Evolutionary conservation across 2,888 invertebrate genomes (phyloP).

Genomic region (Athalia circularis): DNA sequence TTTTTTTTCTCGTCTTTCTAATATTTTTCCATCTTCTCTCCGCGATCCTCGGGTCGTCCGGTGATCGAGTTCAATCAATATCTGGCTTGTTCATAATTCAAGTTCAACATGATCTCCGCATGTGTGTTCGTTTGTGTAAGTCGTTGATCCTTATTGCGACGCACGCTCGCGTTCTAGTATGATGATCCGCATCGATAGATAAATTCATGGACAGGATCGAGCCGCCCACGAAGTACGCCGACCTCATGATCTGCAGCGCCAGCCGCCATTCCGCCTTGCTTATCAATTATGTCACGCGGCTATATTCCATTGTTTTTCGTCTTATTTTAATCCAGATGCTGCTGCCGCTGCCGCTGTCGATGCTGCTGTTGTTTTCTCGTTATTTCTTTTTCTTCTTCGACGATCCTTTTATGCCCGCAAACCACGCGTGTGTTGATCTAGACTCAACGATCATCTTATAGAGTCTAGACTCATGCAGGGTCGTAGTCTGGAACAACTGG

Average conservation of each 20-base stretch:
- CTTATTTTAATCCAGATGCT: conserved; percentile 1
- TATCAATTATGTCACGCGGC: conserved; percentile 59
- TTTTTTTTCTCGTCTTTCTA: no score
- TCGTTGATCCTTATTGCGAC: neutral
- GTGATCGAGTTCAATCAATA: neutral
- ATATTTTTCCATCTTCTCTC: no score
- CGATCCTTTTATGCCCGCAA: neutral
- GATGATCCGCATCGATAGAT: conserved; percentile 54
- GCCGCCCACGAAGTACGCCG: conserved; percentile 52
- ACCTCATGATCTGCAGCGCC: conserved; percentile 61
- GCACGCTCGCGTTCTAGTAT: conserved; percentile 44
- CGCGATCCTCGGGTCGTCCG: no score
- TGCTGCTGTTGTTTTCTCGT: neutral
- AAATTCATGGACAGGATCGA: conserved; percentile 44
- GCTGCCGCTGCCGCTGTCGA: no score
- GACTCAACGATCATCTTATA: neutral
- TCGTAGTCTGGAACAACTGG: conserved; percentile 16
- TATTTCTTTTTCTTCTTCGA: neutral
- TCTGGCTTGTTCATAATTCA: conserved; percentile 20
- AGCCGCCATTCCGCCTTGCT: conserved; percentile 58
- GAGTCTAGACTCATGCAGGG: neutral
- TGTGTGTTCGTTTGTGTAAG: no score
- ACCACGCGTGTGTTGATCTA: neutral
- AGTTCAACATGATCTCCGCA: conserved; percentile 24
- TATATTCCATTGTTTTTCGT: conserved; percentile 26